phyloP scores from a whole-genome alignment of 2,113 vertebrate genomes.

The Erinaceus europaeus region DNA sequence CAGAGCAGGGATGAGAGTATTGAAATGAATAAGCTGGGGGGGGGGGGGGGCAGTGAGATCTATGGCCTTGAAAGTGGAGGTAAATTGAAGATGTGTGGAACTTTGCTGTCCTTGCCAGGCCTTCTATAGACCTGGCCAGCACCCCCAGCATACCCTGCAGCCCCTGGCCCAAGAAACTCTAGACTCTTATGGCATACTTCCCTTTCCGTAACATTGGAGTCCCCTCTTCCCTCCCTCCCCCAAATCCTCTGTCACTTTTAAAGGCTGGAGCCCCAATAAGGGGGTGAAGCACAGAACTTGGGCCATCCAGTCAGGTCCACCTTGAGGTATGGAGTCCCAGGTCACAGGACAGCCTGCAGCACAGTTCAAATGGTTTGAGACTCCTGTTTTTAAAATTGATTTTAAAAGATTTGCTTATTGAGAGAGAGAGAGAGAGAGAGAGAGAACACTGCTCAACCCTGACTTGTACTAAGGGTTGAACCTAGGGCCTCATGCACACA shows the following conservation, averaged over 20 bases:
- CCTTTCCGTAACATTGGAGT: too few relatives aligned
- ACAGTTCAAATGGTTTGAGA: neutral
- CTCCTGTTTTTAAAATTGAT: neutral
- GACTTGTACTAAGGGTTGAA: too few relatives aligned
- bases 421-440: too few relatives aligned
- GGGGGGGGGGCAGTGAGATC: neutral
- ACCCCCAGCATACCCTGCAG: neutral
- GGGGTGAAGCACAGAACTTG: neutral
- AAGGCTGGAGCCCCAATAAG: neutral
- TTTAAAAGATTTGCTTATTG: too few relatives aligned
- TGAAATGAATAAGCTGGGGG: too few relatives aligned
- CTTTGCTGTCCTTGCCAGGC: neutral
- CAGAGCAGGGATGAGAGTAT: neutral
- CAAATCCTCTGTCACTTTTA: too few relatives aligned
- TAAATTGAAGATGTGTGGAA: neutral
- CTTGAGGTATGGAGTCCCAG: accelerated
- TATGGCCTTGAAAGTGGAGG: neutral
- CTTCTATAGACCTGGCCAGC: neutral
- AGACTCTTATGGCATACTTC: too few relatives aligned
- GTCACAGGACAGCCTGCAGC: neutral
- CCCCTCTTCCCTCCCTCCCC: too few relatives aligned
- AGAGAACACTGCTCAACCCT: too few relatives aligned
- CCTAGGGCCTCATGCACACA: too few relatives aligned
- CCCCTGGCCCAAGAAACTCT: too few relatives aligned
- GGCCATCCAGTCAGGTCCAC: neutral